phyloP scores from a whole-genome alignment of 2,113 vertebrate genomes.

The Takifugu bimaculatus region DNA sequence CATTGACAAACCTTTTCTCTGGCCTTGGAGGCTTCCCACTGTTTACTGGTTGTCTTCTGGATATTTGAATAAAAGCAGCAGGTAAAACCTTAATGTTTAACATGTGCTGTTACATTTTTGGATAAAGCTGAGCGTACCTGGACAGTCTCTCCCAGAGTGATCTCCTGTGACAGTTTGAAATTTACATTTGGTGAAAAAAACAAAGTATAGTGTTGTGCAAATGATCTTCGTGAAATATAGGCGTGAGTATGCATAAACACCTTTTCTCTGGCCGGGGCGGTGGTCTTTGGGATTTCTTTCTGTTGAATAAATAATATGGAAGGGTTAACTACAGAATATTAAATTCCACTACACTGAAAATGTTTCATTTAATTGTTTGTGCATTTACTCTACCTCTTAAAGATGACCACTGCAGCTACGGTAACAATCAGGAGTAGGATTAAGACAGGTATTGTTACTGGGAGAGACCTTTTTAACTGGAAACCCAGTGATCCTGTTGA shows the following conservation, averaged over 20 bases:
- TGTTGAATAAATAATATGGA: not conserved
- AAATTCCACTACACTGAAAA: no score
- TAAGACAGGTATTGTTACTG: conserved; percentile 18
- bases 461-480: conserved; percentile 19
- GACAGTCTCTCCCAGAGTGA: conserved; percentile 45
- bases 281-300: not conserved
- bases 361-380: not conserved
- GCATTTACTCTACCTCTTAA: conserved; percentile 24
- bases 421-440: conserved; percentile 11
- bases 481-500: conserved; percentile 32
- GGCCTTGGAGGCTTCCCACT: conserved; percentile 34
- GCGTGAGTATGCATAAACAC: not conserved
- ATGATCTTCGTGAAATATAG: no score
- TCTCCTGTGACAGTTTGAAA: conserved; percentile 24
- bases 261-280: conserved; percentile 53
- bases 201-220: no score
- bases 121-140: conserved; percentile 16
- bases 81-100: not conserved
- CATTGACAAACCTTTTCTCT: conserved; percentile 32
- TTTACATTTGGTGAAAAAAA: not conserved
- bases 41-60: conserved; percentile 15
- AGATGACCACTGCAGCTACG: conserved; percentile 28
- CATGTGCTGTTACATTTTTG: not conserved
- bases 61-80: not conserved
- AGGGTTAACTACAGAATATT: no score